Percentiles rank a stretch among this genome's conserved stretches.
These are phyloP conservation scores for Alethe diademata DNA, from an alignment of 2,113 vertebrate species.

Conservation along the genomic window DNA sequence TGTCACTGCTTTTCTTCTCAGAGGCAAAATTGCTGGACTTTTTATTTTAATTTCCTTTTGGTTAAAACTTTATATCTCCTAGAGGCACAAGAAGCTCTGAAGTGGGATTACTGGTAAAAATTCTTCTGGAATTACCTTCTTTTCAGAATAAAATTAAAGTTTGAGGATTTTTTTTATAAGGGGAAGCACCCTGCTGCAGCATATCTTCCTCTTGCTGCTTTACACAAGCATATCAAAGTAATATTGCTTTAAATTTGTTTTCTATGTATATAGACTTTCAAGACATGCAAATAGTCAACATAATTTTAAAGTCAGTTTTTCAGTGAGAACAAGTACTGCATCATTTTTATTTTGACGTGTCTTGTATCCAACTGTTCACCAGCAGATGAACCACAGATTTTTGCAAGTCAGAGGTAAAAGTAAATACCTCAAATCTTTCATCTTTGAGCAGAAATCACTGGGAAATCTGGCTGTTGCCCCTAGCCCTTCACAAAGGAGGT, in stretches of 20 bases:
- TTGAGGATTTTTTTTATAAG: neutral
- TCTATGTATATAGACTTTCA: neutral
- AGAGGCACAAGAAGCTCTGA: neutral
- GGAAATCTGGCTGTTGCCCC: neutral
- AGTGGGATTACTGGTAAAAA: neutral
- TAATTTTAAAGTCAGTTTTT: neutral
- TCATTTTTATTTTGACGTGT: neutral
- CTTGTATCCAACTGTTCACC: neutral
- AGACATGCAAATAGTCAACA: neutral
- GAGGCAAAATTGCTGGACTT: neutral
- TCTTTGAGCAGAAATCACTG: neutral
- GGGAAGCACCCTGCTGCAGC: neutral
- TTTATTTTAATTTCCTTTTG: conserved; percentile 38
- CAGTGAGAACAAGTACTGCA: neutral
- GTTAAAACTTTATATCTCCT: neutral
- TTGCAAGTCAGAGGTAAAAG: neutral
- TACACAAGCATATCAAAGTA: neutral
- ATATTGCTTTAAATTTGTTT: neutral
- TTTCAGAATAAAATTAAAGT: neutral
- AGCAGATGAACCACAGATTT: neutral
- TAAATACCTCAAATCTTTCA: neutral
- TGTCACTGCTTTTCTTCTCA: neutral
- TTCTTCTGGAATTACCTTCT: neutral
- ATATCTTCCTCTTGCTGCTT: neutral
- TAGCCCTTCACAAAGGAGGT: neutral